Conservation (phyloP, 1,140 invertebrate species). For the Trissolcus basalis region DNA sequence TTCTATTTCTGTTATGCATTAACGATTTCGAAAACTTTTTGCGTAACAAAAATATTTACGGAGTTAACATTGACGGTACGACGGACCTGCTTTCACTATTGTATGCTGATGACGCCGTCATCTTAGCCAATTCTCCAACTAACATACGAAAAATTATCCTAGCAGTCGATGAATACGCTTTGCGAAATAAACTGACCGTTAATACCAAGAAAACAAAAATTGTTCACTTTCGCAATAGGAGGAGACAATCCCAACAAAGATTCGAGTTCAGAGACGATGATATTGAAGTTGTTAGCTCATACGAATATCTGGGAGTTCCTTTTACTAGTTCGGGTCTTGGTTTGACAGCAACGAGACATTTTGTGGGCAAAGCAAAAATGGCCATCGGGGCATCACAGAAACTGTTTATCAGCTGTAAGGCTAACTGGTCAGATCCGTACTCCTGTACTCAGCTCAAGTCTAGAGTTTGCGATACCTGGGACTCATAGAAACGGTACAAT, state of each 20-base stretch:
- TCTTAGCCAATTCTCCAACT: constrained; percentile 3
- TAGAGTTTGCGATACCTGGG: constrained; percentile 3
- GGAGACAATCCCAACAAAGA: background rate
- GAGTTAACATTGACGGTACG: constrained; percentile 2
- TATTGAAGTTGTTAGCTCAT: constrained; percentile 1
- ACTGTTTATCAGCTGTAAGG: background rate
- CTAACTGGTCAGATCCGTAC: constrained; percentile 1
- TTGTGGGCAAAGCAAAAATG: background rate
- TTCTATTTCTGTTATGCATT: constrained; percentile 5
- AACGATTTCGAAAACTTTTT: constrained; percentile 6
- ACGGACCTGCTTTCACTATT: constrained; percentile 1
- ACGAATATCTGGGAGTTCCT: background rate
- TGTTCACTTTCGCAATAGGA: background rate
- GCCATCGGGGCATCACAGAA: background rate
- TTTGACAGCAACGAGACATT: background rate
- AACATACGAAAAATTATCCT: background rate
- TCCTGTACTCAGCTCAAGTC: background rate
- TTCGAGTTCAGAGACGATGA: background rate
- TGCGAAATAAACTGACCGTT: background rate
- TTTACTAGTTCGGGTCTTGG: background rate
- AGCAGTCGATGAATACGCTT: background rate
- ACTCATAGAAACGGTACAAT: constrained; percentile 1
- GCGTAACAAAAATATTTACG: background rate
- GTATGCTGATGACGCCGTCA: constrained; percentile 13
- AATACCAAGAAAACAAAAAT: constrained; percentile 12